These are phyloP conservation scores for Hanleya hanleyi DNA, from an alignment of 2,888 invertebrate species.

Conservation along the genomic window DNA sequence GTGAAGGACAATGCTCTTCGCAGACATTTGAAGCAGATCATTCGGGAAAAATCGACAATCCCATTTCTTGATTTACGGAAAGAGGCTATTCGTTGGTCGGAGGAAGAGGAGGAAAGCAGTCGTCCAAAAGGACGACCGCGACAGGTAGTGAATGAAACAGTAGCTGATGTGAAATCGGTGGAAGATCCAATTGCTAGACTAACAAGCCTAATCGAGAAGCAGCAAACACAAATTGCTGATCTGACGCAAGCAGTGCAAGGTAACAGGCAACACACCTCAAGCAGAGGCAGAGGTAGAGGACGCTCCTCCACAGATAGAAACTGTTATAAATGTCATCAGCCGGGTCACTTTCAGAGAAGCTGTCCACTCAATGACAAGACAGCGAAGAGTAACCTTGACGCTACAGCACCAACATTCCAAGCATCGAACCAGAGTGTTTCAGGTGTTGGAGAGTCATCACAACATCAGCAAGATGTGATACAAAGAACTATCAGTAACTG, in stretches of 20 bases:
- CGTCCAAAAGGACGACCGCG: not conserved
- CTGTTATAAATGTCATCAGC: not conserved
- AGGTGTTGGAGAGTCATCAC: too few relatives aligned
- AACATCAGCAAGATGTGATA: not conserved
- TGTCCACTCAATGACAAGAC: not conserved
- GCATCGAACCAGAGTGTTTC: too few relatives aligned
- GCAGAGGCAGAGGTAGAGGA: not conserved
- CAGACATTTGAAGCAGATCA: not conserved
- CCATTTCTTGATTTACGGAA: not conserved
- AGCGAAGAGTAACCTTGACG: not conserved
- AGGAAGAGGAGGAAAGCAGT: not conserved
- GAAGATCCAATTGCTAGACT: not conserved
- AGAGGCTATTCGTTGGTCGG: not conserved
- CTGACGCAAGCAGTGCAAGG: not conserved
- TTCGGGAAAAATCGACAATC: not conserved
- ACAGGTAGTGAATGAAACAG: not conserved
- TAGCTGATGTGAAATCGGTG: not conserved
- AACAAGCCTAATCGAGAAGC: not conserved
- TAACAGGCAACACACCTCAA: too few relatives aligned
- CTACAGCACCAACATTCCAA: too few relatives aligned
- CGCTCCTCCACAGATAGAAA: not conserved
- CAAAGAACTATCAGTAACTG: slow-evolving; percentile 13
- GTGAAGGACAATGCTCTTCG: not conserved
- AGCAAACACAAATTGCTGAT: not conserved
- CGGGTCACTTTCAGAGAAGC: not conserved